phyloP scores from a whole-genome alignment of 2,888 invertebrate genomes.

The Metopia argyrocephala region DNA sequence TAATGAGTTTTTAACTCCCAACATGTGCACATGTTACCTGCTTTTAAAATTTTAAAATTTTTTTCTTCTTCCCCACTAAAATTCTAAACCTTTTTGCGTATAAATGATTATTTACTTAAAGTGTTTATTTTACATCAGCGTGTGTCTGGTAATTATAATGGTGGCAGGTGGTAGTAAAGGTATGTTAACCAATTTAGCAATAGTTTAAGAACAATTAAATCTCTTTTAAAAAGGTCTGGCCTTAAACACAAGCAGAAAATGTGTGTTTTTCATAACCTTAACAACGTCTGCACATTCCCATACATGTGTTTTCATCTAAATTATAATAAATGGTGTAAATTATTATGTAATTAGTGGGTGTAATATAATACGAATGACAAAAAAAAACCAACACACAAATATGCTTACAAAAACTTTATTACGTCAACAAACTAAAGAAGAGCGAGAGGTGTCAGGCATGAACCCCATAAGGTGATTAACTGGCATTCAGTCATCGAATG shows the following conservation, averaged over 20 bases:
- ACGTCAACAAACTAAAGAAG: not conserved
- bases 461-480: not conserved
- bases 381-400: not conserved
- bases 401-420: not conserved
- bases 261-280: not conserved
- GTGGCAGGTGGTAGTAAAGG: not conserved
- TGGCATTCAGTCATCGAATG: no score
- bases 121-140: not conserved
- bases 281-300: not conserved
- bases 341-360: conserved; percentile 18
- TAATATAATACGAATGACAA: conserved; percentile 9
- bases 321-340: conserved; percentile 3
- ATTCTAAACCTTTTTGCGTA: no score
- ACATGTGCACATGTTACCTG: no score
- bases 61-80: no score
- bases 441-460: not conserved
- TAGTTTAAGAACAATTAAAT: conserved; percentile 27
- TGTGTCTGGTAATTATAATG: not conserved
- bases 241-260: not conserved
- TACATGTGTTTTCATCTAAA: not conserved
- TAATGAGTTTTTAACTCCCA: no score
- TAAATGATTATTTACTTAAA: not conserved
- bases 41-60: no score
- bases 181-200: conserved; percentile 21
- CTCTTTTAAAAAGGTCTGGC: not conserved